Evolutionary conservation across 2,113 vertebrate genomes (phyloP), one percentile per base, ranked within the genome.

Genomic region (Rhynchomys soricoides): DNA sequence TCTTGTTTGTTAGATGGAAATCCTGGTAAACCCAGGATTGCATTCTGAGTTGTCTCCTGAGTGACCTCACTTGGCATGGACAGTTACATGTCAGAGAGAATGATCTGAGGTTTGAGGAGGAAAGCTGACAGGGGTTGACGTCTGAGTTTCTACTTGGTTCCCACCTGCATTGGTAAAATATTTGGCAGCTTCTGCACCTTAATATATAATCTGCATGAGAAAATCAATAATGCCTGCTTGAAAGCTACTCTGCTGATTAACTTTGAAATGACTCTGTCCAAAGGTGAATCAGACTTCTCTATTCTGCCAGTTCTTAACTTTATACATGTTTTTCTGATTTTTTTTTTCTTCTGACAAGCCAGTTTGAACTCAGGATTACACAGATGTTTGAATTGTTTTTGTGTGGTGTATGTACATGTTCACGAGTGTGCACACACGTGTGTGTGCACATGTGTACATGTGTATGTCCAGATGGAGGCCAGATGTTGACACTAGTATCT

Each of bases 291-390:
- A 2, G 26, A 57, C 79, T 85, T 83, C 59, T 86, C 12, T 43
- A 34, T 78, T n/a, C 62, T 83, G 48, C 22, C 17, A 90, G 79
- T n/a, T 87, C 37, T 85, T 81, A 50, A 68, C 64, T 82, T 86
- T 40, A 70, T 55, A 64, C 4, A 73, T 95, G 40, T 5, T 45
- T 50, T 86, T 86, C 9, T 78, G 45, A 3, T 34, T 70, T 90
- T 45, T 71, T 90, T 89, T 89, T 96, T 82, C 52, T 66, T 13
- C 17, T 62, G 8, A 62, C 62, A 17, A 45, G 22, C 59, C 57
- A 87, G 10, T 64, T 74, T 92, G 85, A 96, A 26, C 21, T 95
- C 34, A 93, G 78, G 13, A 93, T 52, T 59, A 87, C 55, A 62
- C 50, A n/a, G 43, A 82, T 45, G 9, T 74, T 81, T 89, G 55